Base-by-base conservation (phyloP, 2,797 vertebrate genomes). In the Aplochiton taeniatus region DNA sequence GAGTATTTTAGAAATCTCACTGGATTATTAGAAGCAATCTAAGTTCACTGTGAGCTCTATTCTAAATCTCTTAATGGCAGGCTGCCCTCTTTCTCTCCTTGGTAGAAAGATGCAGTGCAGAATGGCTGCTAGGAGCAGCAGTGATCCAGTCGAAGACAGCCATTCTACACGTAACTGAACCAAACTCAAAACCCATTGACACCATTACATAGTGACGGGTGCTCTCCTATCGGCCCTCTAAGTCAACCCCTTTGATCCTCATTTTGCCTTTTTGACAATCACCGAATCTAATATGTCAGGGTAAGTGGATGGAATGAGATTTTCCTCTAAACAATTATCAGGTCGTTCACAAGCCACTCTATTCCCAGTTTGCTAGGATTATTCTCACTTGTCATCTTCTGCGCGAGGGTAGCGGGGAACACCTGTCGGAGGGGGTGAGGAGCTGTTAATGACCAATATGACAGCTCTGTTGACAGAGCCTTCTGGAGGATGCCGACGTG, bases 401-500 rank as follows among this genome's bases (percentile, higher is more conserved):
- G 59, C 20, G 63, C 20, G 63, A 74, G 64, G 65, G 65, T 70
- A 63, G 65, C 50, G 53, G 59, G 68, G 63, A 87, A 87, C 80
- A 88, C 79, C 78, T 81, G 76, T 67, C 78, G 57, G 14, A 65
- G 58, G 43, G 67, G 61, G 71, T 44, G 53, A 78, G 72, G 79
- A 74, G 73, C 54, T 75, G 81, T 78, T 80, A 75, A 80, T 86
- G 83, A 78, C 83, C 73, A 75, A 58, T 43, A 57, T 80, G 85
- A 82, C 83, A 85, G 76, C 49, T 54, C 64, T 66, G 80, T 74
- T 76, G 88, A 90, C 87, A 83, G 74, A 48, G 61, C 53, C 70
- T 65, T 83, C 75, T 69, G 70, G 73, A 87, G 76, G 73, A 81
- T 78, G 85, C 86, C 72, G 79, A 84, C 69, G 82, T 85, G 84